Evolutionary conservation across 2,797 vertebrate genomes (phyloP).

Genomic region (Amblyopsis hoosieri): DNA sequence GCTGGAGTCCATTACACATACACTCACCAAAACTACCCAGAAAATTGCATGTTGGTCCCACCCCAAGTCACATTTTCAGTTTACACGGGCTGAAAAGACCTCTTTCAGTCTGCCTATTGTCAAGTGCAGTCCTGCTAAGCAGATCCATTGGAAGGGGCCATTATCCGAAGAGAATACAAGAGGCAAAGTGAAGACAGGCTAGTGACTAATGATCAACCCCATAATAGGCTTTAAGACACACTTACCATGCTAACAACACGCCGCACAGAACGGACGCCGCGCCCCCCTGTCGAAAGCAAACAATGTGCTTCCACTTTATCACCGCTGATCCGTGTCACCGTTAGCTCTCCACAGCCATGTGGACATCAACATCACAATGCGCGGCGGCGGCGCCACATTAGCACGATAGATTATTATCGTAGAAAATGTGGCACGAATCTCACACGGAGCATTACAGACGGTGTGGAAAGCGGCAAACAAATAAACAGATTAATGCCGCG

Average conservation of each 20-base stretch:
- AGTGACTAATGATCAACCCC: constrained; percentile 80
- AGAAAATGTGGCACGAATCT: constrained; percentile 60
- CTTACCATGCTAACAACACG: constrained; percentile 79
- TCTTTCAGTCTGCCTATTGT: constrained; percentile 69
- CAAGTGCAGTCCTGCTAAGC: constrained; percentile 69
- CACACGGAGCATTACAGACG: constrained; percentile 51
- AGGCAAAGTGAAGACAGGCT: constrained; percentile 77
- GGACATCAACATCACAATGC: constrained; percentile 77
- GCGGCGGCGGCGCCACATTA: constrained; percentile 60
- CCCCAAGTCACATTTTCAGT: constrained; percentile 65
- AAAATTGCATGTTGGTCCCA: constrained; percentile 11
- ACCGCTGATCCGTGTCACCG: constrained; percentile 74
- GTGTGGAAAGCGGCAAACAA: constrained; percentile 55
- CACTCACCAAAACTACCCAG: constrained; percentile 4
- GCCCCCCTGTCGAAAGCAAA: constrained; percentile 73
- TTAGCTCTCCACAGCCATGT: constrained; percentile 57
- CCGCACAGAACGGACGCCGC: constrained; percentile 50
- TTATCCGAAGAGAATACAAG: constrained; percentile 75
- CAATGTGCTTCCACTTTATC: constrained; percentile 81
- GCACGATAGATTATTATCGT: constrained; percentile 66
- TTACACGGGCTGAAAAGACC: constrained; percentile 72
- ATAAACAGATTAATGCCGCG: constrained; percentile 63
- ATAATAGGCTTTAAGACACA: constrained; percentile 76
- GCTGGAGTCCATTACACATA: constrained; percentile 11
- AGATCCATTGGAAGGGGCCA: constrained; percentile 72